phyloP scores from a whole-genome alignment of 2,888 invertebrate species.

The Drosophila histrio region DNA sequence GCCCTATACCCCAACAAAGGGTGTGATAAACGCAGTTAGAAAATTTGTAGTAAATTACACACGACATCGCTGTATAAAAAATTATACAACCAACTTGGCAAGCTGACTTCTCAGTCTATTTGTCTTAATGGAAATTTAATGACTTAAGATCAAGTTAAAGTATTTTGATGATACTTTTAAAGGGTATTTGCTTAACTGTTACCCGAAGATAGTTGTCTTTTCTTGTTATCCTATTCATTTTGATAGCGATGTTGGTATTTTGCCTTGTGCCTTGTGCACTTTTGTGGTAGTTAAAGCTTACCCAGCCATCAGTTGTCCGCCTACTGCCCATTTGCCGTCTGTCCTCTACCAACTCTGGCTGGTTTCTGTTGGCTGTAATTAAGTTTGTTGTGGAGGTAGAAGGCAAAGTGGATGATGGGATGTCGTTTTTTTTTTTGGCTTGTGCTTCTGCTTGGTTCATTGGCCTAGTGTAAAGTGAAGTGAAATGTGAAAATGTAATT shows the following conservation, averaged over 20 bases:
- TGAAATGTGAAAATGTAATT: constrained; percentile 54
- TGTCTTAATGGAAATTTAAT: neutral
- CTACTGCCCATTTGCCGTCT: constrained; percentile 15
- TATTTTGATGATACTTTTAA: neutral
- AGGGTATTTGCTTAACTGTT: constrained; percentile 2
- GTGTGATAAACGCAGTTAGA: neutral
- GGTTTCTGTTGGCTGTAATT: constrained; percentile 57
- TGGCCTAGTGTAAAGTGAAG: constrained; percentile 33
- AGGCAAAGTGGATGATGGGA: neutral
- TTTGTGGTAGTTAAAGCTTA: constrained; percentile 46
- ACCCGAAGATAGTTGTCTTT: neutral
- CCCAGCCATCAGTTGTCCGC: constrained; percentile 42
- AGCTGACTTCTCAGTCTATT: neutral
- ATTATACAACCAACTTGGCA: neutral
- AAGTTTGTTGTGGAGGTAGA: constrained; percentile 47
- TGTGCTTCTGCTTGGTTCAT: constrained; percentile 33
- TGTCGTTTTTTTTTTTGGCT: neutral
- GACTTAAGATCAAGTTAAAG: neutral
- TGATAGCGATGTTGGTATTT: constrained; percentile 41
- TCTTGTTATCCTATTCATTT: constrained; percentile 20
- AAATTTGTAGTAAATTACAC: no score
- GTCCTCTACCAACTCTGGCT: constrained; percentile 37
- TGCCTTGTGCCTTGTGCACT: constrained; percentile 36
- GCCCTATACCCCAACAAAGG: neutral
- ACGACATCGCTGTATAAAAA: no score